These are phyloP conservation scores for Aphis craccivora DNA, from an alignment of 1,140 invertebrate species.

Conservation along the genomic window DNA sequence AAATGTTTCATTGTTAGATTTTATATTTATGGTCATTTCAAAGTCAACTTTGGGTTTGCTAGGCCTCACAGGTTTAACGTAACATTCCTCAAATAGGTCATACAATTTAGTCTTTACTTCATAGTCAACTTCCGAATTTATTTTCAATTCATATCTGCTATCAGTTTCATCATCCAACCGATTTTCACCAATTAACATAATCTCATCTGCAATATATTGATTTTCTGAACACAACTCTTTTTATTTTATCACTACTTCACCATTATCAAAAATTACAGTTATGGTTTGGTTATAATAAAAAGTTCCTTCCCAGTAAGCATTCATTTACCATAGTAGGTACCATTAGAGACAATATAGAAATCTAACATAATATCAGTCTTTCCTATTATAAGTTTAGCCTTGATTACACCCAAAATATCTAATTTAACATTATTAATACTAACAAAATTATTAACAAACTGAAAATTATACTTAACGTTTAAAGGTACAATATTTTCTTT, in stretches of 20 bases:
- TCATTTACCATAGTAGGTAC: neutral
- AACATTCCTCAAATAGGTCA: neutral
- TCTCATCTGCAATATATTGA: neutral
- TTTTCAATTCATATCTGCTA: neutral
- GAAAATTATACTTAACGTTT: neutral
- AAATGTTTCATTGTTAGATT: slow-evolving; percentile 50
- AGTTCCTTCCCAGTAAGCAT: neutral
- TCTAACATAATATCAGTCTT: neutral
- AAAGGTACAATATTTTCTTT: neutral
- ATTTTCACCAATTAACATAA: slow-evolving; percentile 7
- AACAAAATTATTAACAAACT: neutral
- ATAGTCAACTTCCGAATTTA: neutral
- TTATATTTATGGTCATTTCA: slow-evolving; percentile 60
- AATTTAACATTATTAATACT: neutral
- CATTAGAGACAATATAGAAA: neutral
- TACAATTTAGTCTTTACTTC: neutral
- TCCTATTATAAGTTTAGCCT: neutral
- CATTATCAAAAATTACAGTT: neutral
- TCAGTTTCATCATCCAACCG: too few relatives aligned
- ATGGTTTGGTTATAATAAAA: neutral
- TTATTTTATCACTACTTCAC: neutral
- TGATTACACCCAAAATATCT: neutral
- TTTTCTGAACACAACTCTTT: neutral
- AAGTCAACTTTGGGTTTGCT: neutral
- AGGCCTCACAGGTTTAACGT: neutral